A percentile compares a stretch with the other conserved stretches of the same genome.
Evolutionary conservation across 2,113 vertebrate species (phyloP).

Genomic region (Sylvia atricapilla): DNA sequence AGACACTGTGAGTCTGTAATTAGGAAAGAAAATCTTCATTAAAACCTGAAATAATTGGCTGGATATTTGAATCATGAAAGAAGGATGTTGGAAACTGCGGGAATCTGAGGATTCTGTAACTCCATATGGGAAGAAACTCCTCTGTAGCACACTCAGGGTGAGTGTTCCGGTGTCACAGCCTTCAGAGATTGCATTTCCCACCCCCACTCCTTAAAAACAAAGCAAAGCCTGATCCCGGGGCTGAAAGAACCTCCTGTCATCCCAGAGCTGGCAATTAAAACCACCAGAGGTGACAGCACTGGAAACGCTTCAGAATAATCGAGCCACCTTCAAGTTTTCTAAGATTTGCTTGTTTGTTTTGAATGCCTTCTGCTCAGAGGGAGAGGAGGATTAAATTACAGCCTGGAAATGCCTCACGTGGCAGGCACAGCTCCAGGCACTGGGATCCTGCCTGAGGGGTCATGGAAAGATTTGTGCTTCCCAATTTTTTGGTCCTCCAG

Average conservation of each 20-base stretch:
- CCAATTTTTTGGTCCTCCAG: not conserved
- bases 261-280: not conserved
- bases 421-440: not conserved
- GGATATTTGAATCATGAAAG: not conserved
- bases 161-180: not conserved
- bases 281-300: not conserved
- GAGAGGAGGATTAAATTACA: not conserved
- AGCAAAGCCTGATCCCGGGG: not conserved
- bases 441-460: not conserved
- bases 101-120: not conserved
- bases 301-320: not conserved
- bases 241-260: not conserved
- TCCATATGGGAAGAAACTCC: not conserved
- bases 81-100: not conserved
- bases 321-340: not conserved
- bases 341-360: not conserved
- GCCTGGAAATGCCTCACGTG: not conserved
- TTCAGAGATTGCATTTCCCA: not conserved
- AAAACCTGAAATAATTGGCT: not conserved
- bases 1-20: not conserved
- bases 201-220: not conserved
- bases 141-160: not conserved
- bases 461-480: not conserved
- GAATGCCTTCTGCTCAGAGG: not conserved
- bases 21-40: not conserved